phyloP scores from a whole-genome alignment of 2,113 vertebrate species.

The Psilopogon haemacephalus region DNA sequence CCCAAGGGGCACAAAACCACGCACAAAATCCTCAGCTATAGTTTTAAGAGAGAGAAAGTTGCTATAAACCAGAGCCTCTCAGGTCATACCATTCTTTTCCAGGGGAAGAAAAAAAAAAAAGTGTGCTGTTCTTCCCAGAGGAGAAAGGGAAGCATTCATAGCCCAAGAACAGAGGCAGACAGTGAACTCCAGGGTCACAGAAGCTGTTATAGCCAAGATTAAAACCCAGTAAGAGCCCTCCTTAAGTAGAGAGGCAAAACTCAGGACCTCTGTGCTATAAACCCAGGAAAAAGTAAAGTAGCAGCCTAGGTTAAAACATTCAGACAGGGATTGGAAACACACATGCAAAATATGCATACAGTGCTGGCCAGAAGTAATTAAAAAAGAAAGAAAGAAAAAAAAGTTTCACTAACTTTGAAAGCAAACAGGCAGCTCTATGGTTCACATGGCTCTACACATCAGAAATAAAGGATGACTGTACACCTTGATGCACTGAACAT shows the following conservation, averaged over 20 bases:
- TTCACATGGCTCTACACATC: not conserved
- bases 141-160: not conserved
- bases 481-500: not conserved
- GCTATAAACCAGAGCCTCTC: not conserved
- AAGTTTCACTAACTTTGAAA: not conserved
- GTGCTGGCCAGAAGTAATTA: not conserved
- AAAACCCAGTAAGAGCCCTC: not conserved
- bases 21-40: not conserved
- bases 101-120: not conserved
- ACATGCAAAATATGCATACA: not conserved
- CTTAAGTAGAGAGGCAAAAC: not conserved
- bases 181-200: not conserved
- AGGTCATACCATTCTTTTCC: not conserved
- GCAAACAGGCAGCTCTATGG: not conserved
- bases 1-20: not conserved
- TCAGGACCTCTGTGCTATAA: not conserved
- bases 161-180: not conserved
- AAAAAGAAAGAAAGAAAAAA: not conserved
- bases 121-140: not conserved
- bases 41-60: not conserved
- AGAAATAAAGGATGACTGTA: not conserved
- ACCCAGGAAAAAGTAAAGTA: not conserved
- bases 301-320: not conserved
- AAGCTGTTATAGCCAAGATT: not conserved
- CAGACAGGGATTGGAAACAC: not conserved